phyloP scores from a whole-genome alignment of 2,113 vertebrate genomes.

The Galeopterus variegatus region DNA sequence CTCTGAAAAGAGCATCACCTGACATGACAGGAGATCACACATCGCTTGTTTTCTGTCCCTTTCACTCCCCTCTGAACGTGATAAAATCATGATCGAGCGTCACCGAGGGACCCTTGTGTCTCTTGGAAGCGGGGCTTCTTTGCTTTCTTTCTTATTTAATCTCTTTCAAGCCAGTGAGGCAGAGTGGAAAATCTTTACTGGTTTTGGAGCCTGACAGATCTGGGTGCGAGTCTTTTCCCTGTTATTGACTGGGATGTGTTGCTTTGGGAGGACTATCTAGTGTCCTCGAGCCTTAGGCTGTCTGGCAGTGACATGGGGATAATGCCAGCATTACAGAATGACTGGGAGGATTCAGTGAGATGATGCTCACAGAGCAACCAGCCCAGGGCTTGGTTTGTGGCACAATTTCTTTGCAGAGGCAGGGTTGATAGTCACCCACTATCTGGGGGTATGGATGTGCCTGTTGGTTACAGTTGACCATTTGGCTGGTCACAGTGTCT shows the following conservation, averaged over 20 bases:
- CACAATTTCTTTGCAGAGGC: neutral
- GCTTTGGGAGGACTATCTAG: neutral
- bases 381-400: neutral
- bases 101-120: neutral
- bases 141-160: neutral
- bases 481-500: neutral
- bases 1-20: neutral
- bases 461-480: fast-evolving
- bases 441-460: neutral
- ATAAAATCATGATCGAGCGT: neutral
- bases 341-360: neutral
- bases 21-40: constrained; percentile 43
- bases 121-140: neutral
- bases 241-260: neutral
- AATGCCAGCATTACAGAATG: fast-evolving
- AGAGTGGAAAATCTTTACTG: neutral
- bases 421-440: neutral
- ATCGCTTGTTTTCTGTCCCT: constrained; percentile 46
- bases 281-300: neutral
- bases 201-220: neutral
- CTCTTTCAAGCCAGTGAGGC: neutral
- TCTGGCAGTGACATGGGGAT: neutral
- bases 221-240: neutral
- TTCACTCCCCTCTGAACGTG: constrained; percentile 42
- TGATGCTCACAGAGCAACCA: neutral